Base-by-base conservation (phyloP, 92 coral and sea anemone genomes). In the Anthopleura xanthogrammica region DNA sequence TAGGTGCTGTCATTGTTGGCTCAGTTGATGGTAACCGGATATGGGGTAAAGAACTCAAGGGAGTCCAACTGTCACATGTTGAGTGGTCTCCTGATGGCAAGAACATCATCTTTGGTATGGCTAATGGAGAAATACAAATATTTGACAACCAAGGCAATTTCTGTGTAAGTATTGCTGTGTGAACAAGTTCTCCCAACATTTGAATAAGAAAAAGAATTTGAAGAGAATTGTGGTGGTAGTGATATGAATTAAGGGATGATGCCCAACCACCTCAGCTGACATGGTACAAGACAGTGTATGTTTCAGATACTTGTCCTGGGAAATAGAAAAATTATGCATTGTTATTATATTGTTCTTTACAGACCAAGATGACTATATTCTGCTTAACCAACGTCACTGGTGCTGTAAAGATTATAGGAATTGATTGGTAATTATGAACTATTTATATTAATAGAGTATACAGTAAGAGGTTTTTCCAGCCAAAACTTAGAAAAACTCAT, bases 11-110 rank as follows among this genome's bases (percentile, higher is more conserved):
- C 50, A 95, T 95, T 65, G 98, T 95, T 4, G 98, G 98, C 1
- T 95, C 98, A 40, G 98, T 95, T 7, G 98, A 94, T 86, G 98
- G 98, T 39, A 95, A 95, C 87, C 91, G 98, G 75, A 95, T 95
- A 70, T 95, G 98, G 98, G 98, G 98, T 77, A 95, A 94, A 29
- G 98, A 95, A 75, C 79, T 95, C 7, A 95, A 95, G 83, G 92
- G 92, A 11, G 79, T 95, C 16, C 98, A 95, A 85, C 93, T 95
- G 72, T 88, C 92, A 4, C 84, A 95, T 79, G 98, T 95, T 4
- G 98, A 95, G 77, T 95, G 98, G 98, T 94, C 98, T 19, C 95
- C 98, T 12, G 98, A 95, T 85, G 98, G 98, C 29, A 95, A 95
- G 75, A 95, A 92, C 76, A 95, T 95, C 80, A 89, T 95, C 64